These are phyloP conservation scores for Camelus dromedarius DNA, from an alignment of 2,113 vertebrate genomes.

Conservation along the genomic window DNA sequence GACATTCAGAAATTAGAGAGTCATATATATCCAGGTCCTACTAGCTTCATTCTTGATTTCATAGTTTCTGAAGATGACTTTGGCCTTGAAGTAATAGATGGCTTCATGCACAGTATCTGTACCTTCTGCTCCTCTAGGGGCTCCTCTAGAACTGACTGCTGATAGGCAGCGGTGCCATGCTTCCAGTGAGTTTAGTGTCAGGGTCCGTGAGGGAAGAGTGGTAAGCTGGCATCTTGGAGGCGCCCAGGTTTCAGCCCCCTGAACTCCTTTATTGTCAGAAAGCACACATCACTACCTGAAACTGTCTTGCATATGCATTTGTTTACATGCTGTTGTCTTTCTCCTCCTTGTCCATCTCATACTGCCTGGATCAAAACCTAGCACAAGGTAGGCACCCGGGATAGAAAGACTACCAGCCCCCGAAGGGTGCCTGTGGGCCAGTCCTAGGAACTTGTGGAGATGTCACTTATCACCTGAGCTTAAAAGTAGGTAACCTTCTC, in stretches of 20 bases:
- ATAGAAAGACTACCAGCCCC: neutral
- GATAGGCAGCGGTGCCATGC: too few relatives aligned
- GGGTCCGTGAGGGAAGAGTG: too few relatives aligned
- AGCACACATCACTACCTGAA: neutral
- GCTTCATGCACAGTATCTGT: slow-evolving; percentile 98
- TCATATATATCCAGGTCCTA: slow-evolving; percentile 97
- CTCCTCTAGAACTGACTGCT: too few relatives aligned
- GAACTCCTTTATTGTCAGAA: neutral
- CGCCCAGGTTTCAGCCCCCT: too few relatives aligned
- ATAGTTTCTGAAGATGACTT: slow-evolving; percentile 99
- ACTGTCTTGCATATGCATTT: neutral
- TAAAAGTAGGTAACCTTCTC: neutral
- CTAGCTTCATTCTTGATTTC: slow-evolving; percentile 99
- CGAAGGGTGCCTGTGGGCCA: neutral
- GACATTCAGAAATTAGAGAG: slow-evolving; percentile 99
- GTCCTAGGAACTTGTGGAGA: neutral
- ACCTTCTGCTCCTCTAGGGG: slow-evolving; percentile 90
- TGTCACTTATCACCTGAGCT: neutral
- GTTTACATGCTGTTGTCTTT: neutral
- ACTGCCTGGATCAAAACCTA: neutral
- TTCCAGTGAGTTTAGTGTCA: too few relatives aligned
- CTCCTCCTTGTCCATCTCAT: neutral
- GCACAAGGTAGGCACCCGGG: too few relatives aligned
- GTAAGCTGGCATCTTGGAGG: too few relatives aligned
- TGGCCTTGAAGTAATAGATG: slow-evolving; percentile 99